Conservation (phyloP, 2,888 invertebrate genomes). For the Ganaspis brasiliensis region DNA sequence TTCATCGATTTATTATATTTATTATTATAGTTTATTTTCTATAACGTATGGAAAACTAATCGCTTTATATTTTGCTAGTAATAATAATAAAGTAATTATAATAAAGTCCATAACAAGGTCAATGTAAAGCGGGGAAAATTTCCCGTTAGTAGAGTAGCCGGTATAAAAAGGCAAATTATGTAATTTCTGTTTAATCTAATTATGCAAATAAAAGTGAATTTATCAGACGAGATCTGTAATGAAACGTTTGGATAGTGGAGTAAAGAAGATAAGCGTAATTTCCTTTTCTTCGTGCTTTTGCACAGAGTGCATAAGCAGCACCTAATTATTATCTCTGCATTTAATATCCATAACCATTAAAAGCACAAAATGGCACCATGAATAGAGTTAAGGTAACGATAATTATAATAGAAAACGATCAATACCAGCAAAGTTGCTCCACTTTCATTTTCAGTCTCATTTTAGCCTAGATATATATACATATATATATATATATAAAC, state of each 20-base stretch:
- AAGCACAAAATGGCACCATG: constrained; percentile 24
- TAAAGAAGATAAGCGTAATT: constrained; percentile 19
- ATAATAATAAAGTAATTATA: too few relatives aligned
- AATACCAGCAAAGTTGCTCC: constrained; percentile 5
- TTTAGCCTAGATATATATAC: background rate
- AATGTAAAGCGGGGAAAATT: too few relatives aligned
- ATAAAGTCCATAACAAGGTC: too few relatives aligned
- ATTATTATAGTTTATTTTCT: too few relatives aligned
- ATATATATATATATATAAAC: too few relatives aligned
- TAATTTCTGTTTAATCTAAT: background rate
- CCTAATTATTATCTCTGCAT: constrained; percentile 20
- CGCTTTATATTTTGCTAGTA: too few relatives aligned
- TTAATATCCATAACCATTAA: constrained; percentile 27
- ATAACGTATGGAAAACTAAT: too few relatives aligned
- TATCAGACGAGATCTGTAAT: constrained; percentile 9
- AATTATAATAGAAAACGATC: constrained; percentile 26
- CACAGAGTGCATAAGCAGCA: constrained; percentile 26
- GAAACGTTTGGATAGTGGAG: background rate
- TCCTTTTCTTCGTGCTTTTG: background rate
- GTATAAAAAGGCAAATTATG: too few relatives aligned
- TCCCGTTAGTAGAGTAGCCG: too few relatives aligned
- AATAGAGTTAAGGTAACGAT: constrained; percentile 15
- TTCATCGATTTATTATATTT: too few relatives aligned
- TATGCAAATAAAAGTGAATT: background rate
- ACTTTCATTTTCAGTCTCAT: constrained; percentile 26